Percentiles rank a stretch among this genome's conserved stretches.
These are phyloP conservation scores for Verasper variegatus DNA, from an alignment of 2,113 vertebrate genomes.

Conservation along the genomic window DNA sequence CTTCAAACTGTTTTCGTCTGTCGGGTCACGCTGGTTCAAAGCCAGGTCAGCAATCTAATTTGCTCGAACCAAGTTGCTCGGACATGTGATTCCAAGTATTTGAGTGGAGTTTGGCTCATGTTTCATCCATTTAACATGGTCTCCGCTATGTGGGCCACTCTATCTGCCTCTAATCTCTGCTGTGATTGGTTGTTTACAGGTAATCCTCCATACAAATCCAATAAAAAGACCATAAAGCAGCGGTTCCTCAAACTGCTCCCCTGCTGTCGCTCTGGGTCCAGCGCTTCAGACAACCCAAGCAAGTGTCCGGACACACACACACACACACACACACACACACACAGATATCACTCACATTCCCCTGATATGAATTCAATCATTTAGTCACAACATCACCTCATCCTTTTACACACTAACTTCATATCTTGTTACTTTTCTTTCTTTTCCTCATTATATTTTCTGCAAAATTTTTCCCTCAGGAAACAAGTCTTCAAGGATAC, in stretches of 20 bases:
- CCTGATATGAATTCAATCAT: no score
- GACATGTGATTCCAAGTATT: conserved; percentile 29
- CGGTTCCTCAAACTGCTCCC: conserved; percentile 81
- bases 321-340: background rate
- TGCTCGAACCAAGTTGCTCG: background rate
- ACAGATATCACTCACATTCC: no score
- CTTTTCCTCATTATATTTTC: background rate
- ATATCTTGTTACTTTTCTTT: background rate
- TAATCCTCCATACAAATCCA: conserved; percentile 75
- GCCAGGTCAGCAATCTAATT: conserved; percentile 39
- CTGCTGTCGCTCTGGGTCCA: conserved; percentile 73
- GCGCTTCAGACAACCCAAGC: conserved; percentile 69
- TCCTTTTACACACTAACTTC: background rate
- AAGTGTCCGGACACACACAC: conserved; percentile 55
- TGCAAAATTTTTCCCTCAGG: background rate
- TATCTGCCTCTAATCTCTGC: conserved; percentile 49
- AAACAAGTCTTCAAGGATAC: no score
- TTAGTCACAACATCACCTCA: background rate
- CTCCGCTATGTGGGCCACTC: background rate
- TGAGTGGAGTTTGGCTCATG: conserved; percentile 6
- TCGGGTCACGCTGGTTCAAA: conserved; percentile 29
- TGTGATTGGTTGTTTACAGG: conserved; percentile 78
- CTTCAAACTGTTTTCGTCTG: conserved; percentile 1
- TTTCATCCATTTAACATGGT: conserved; percentile 1
- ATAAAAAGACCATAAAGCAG: conserved; percentile 80